Conservation (phyloP, 2,113 vertebrate species). For the Tachysurus vachellii region DNA sequence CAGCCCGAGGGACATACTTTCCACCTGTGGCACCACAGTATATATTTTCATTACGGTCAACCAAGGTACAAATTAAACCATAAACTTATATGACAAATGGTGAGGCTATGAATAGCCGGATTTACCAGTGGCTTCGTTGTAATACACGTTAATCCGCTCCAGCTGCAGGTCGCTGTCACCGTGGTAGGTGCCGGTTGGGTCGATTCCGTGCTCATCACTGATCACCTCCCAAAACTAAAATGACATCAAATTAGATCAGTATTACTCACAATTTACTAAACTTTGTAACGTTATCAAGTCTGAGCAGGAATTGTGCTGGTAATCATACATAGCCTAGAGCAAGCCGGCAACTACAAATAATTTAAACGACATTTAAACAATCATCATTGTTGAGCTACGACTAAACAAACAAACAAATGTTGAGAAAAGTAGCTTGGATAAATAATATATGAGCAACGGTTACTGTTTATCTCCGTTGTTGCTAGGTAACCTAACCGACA, state of each 20-base stretch:
- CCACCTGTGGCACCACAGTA: conserved; percentile 61
- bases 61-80: background rate
- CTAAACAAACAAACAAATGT: too few species aligned
- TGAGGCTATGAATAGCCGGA: background rate
- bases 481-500: background rate
- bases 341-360: too few species aligned
- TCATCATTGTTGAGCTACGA: too few species aligned
- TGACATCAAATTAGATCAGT: background rate
- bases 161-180: conserved; percentile 71
- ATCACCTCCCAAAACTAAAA: conserved; percentile 87
- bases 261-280: background rate
- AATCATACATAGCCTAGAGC: too few species aligned
- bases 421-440: too few species aligned
- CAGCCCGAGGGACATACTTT: conserved; percentile 78
- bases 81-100: background rate
- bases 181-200: conserved; percentile 84
- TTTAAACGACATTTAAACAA: too few species aligned
- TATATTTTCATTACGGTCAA: background rate
- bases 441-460: too few species aligned
- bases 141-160: conserved; percentile 88
- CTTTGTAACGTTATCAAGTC: background rate
- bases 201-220: conserved; percentile 85
- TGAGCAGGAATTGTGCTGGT: background rate
- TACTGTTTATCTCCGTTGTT: background rate
- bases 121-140: conserved; percentile 84